These are phyloP conservation scores for Fregetta grallaria DNA, from an alignment of 2,113 vertebrate species.

Conservation along the genomic window DNA sequence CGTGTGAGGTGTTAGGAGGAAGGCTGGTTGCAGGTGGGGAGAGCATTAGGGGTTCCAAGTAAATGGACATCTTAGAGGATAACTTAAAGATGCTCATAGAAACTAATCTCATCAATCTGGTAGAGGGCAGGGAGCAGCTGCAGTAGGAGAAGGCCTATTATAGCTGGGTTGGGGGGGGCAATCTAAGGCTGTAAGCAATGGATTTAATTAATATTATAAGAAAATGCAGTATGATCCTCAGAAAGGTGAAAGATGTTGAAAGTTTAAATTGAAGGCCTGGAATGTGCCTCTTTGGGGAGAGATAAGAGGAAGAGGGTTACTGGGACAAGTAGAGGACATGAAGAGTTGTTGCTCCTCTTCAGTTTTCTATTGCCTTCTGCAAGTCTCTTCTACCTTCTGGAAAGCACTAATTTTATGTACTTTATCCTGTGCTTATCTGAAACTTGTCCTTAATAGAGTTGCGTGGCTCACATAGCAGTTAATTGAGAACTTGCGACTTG, in stretches of 20 bases:
- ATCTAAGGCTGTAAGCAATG: neutral
- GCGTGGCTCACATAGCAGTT: neutral
- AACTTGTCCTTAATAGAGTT: neutral
- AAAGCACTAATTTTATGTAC: neutral
- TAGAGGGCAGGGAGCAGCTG: neutral
- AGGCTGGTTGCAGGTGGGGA: neutral
- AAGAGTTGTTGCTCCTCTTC: neutral
- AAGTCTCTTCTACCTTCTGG: neutral
- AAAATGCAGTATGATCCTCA: neutral
- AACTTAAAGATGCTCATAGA: neutral
- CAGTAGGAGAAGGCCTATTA: neutral
- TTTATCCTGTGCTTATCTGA: conserved; percentile 27
- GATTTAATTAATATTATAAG: neutral
- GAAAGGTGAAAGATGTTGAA: neutral
- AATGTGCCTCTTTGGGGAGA: neutral
- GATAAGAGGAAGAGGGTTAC: neutral
- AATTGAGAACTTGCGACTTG: neutral
- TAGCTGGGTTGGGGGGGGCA: neutral
- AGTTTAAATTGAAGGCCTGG: neutral
- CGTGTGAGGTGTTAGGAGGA: neutral
- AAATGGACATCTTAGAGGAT: neutral
- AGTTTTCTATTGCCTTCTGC: neutral
- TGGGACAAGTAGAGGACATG: neutral
- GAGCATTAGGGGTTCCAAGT: neutral
- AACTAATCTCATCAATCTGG: neutral